Base-by-base conservation (phyloP, 2,797 vertebrate species). In the Sparus aurata region DNA sequence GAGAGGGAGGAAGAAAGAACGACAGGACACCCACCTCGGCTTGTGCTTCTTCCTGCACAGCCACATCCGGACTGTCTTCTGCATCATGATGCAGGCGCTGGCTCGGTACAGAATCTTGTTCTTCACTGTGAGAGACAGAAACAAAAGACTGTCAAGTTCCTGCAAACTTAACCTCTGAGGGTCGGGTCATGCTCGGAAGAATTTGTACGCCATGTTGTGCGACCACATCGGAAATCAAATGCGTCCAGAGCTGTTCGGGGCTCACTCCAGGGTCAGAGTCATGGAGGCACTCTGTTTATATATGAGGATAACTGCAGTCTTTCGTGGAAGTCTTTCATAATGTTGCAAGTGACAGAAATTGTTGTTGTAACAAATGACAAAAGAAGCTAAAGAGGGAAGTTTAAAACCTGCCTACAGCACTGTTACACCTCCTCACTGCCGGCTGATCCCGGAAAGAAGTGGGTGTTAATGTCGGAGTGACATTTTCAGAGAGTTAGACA, bases 11-110 rank as follows among this genome's bases (percentile, higher is more conserved):
- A 18, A 1, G 30, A 34, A 49, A 2, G 15, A 16, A 2, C 16
- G 13, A 55, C 0, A 0, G n/a, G 17, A 20, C 15, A 84, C 96
- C 94, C 94, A 99, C 98, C 98, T 96, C 52, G 98, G 97, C 92
- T 97, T 98, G 94, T 99, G 97, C 86, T 97, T 98, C 87, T 89
- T 97, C 93, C 93, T 97, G 95, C 98, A 99, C 74, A 99, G 96
- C 98, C 98, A 99, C 98, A 99, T 99, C 47, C 98, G 96, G 69
- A 99, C 87, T 0, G 96, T 99, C 93, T 99, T 99, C 88, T 99
- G 98, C 91, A 99, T 97, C 91, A 92, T 93, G 93, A 99, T 94
- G 75, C 98, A 99, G 49, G 98, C 97, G 82, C 86, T 78, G 25
- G 97, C 93, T 80, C 98, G 92, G 43, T 99, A 99, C 88, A 96